Conservation (phyloP, 2,797 vertebrate species). For the Tapirus indicus region DNA sequence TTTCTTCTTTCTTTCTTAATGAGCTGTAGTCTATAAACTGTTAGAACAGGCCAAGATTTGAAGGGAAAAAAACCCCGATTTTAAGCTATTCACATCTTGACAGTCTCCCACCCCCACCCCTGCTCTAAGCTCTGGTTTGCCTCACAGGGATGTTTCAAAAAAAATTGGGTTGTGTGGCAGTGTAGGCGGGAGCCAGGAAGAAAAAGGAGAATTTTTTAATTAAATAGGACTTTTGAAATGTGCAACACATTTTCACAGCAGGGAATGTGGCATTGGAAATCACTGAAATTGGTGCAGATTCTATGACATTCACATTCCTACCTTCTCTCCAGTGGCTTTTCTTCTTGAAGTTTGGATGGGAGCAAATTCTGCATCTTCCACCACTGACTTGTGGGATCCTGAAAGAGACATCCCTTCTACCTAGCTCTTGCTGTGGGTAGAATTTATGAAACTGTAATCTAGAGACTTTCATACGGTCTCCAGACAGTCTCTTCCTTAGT, state of each 20-base stretch:
- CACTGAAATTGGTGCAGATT: not conserved
- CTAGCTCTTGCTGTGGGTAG: not conserved
- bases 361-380: not conserved
- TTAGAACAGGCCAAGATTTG: constrained; percentile 63
- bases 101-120: not conserved
- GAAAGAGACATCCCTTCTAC: not conserved
- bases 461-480: not conserved
- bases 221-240: constrained; percentile 18
- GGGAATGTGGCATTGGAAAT: not conserved
- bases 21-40: constrained; percentile 79
- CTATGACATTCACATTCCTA: not conserved
- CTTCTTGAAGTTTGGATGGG: not conserved
- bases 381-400: not conserved
- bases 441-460: not conserved
- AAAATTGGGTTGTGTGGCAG: constrained; percentile 48
- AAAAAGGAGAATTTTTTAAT: constrained; percentile 59
- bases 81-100: constrained; percentile 50
- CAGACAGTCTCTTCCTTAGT: not conserved
- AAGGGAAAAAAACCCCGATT: not conserved
- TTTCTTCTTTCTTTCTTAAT: constrained; percentile 80
- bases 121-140: constrained; percentile 9
- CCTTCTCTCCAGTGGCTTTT: not conserved
- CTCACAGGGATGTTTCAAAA: constrained; percentile 3
- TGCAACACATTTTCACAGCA: constrained; percentile 10
- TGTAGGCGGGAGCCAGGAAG: not conserved